These are phyloP conservation scores for Glossosoma conforme DNA, from an alignment of 1,140 invertebrate genomes.

Conservation along the genomic window DNA sequence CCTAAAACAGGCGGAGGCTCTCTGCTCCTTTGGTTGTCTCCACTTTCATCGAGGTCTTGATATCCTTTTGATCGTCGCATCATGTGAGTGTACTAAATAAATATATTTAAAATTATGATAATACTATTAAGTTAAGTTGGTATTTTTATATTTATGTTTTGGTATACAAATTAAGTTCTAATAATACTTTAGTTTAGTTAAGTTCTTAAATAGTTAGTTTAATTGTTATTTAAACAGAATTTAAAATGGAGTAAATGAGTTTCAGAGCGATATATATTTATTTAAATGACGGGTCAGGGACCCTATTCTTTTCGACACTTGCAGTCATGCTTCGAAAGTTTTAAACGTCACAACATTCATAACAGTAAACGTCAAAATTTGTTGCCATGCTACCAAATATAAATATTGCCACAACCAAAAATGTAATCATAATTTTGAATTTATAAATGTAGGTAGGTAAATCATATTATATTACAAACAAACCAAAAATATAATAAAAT, in stretches of 20 bases:
- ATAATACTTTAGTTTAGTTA: too few species aligned
- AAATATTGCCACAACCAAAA: neutral
- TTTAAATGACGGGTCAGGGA: constrained; percentile 12
- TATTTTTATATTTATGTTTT: too few species aligned
- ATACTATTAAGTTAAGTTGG: neutral
- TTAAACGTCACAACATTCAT: constrained; percentile 31
- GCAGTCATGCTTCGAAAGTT: constrained; percentile 18
- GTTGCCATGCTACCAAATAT: neutral
- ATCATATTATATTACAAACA: too few species aligned
- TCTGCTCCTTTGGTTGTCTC: constrained; percentile 32
- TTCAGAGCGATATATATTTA: too few species aligned
- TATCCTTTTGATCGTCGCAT: constrained; percentile 48
- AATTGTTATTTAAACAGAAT: too few species aligned
- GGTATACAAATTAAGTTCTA: too few species aligned
- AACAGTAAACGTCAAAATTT: constrained; percentile 31
- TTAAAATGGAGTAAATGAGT: too few species aligned
- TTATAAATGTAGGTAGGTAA: too few species aligned
- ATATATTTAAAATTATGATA: neutral
- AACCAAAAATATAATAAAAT: too few species aligned
- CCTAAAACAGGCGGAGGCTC: constrained; percentile 37
- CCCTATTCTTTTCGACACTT: constrained; percentile 7
- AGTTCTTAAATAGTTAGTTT: too few species aligned
- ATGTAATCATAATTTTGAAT: neutral
- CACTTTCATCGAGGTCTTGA: constrained; percentile 44
- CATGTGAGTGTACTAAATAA: constrained; percentile 12